Conservation (phyloP, 2,888 invertebrate genomes). For the Papilio protenor region DNA sequence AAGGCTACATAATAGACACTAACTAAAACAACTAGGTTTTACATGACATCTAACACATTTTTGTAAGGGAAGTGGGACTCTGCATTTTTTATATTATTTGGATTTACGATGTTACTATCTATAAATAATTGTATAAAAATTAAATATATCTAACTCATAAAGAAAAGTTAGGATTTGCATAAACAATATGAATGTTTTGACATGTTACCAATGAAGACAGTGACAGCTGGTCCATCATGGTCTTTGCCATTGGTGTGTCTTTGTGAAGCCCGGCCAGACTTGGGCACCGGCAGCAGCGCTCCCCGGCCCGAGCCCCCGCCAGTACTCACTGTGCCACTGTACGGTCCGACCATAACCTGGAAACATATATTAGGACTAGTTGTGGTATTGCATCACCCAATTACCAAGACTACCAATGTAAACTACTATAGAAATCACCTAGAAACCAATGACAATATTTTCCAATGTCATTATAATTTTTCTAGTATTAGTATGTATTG, state of each 20-base stretch:
- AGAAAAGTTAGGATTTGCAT: not conserved
- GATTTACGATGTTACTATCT: no score
- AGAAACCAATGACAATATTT: not conserved
- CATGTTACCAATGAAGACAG: constrained; percentile 95
- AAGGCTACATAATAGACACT: no score
- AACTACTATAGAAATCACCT: not conserved
- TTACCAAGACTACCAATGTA: not conserved
- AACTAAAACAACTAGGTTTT: no score
- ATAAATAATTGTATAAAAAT: no score
- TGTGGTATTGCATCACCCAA: not conserved
- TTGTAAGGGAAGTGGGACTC: no score
- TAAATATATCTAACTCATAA: no score
- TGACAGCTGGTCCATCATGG: constrained; percentile 93
- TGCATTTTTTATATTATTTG: no score
- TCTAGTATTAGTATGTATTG: no score
- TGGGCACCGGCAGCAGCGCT: constrained; percentile 61
- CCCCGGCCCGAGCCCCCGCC: constrained; percentile 50
- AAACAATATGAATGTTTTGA: constrained; percentile 7
- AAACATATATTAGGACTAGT: not conserved
- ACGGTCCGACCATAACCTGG: constrained; percentile 79
- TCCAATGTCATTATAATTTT: no score
- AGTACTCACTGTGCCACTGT: constrained; percentile 54
- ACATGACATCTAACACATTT: no score
- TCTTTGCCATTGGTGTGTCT: constrained; percentile 75
- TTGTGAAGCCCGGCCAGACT: constrained; percentile 65